Percentiles rank a stretch among this genome's conserved stretches.
These are phyloP conservation scores for Trissolcus japonicus DNA, from an alignment of 2,888 invertebrate genomes.

Conservation along the genomic window DNA sequence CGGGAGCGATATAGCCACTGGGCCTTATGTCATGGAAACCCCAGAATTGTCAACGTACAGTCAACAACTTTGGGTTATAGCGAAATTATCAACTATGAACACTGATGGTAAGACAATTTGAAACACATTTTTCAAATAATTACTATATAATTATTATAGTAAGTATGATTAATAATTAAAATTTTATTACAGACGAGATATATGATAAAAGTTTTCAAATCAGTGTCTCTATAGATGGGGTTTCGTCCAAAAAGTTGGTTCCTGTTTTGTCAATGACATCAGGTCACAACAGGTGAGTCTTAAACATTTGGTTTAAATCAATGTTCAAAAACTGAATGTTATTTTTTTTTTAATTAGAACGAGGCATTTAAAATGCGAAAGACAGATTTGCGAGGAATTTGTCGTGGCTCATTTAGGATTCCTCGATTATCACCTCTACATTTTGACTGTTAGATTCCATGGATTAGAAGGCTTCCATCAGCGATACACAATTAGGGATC, in stretches of 20 bases:
- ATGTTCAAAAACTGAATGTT: not conserved
- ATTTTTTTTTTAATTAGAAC: conserved; percentile 70
- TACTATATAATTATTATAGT: not conserved
- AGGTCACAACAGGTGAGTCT: conserved; percentile 83
- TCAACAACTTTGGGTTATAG: conserved; percentile 95
- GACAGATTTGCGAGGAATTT: conserved; percentile 90
- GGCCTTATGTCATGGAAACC: conserved; percentile 91
- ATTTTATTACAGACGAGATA: conserved; percentile 84
- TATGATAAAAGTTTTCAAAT: conserved; percentile 94
- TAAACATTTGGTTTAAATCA: not conserved
- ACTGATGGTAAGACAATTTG: conserved; percentile 82
- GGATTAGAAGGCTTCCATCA: conserved; percentile 90
- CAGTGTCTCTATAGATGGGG: conserved; percentile 89
- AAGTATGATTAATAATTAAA: no score
- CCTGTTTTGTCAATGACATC: conserved; percentile 82
- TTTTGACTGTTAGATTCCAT: conserved; percentile 89
- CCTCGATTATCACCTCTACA: conserved; percentile 91
- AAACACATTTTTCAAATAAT: not conserved
- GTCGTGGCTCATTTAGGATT: conserved; percentile 92
- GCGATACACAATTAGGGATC: conserved; percentile 88
- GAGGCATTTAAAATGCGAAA: conserved; percentile 87
- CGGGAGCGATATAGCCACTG: conserved; percentile 82
- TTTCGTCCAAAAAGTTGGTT: conserved; percentile 84
- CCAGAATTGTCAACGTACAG: conserved; percentile 91
- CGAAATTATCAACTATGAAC: conserved; percentile 88